Percentiles rank a stretch among this genome's conserved stretches.
Conservation (phyloP, 2,888 invertebrate genomes). For the Halictus ligatus region DNA sequence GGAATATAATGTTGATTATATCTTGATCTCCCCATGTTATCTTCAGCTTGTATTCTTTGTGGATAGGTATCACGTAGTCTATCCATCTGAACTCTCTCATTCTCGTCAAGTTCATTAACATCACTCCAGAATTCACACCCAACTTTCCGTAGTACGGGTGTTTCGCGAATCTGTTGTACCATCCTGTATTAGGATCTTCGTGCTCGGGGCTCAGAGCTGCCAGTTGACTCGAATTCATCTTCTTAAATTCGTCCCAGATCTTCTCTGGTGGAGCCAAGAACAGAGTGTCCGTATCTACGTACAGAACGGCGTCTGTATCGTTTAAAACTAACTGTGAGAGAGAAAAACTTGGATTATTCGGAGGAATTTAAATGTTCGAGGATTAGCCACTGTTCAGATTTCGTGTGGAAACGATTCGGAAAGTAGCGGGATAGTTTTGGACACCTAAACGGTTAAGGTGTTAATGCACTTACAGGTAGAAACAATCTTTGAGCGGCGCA, state of each 20-base stretch:
- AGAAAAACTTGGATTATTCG: not conserved
- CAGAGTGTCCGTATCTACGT: conserved; percentile 96
- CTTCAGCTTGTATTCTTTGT: conserved; percentile 92
- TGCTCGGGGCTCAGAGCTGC: conserved; percentile 95
- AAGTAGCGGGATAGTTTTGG: no score
- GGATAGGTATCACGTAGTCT: conserved; percentile 92
- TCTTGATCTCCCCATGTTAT: conserved; percentile 99
- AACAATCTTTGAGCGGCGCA: conserved; percentile 97
- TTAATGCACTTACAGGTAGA: conserved; percentile 90
- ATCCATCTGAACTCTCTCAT: conserved; percentile 95
- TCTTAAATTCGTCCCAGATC: conserved; percentile 92
- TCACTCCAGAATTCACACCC: conserved; percentile 98
- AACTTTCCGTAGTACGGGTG: conserved; percentile 96
- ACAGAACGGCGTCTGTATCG: conserved; percentile 93
- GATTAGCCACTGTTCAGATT: no score
- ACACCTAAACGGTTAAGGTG: no score
- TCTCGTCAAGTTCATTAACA: conserved; percentile 98
- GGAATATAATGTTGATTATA: conserved; percentile 95
- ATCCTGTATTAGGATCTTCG: conserved; percentile 96
- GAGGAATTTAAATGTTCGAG: not conserved
- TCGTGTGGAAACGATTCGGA: no score
- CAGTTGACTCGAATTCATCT: conserved; percentile 94
- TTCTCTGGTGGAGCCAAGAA: conserved; percentile 93
- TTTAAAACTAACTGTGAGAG: conserved; percentile 89
- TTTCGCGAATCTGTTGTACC: conserved; percentile 98